Percentiles rank a stretch among this genome's conserved stretches.
Conservation (phyloP, 2,888 invertebrate species). For the Meteorus cinctellus region DNA sequence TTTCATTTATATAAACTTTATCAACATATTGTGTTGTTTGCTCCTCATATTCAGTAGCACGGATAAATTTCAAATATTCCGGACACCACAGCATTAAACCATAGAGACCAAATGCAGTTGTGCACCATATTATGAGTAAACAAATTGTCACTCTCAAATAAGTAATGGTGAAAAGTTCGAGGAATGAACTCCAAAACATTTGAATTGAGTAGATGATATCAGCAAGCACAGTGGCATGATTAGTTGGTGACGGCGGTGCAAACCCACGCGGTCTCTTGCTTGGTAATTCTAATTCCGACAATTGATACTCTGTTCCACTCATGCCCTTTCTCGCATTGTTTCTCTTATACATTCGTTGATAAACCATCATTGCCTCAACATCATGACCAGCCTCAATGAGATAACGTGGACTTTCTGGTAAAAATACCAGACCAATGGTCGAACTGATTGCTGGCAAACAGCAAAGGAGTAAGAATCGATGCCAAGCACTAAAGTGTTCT, state of each 20-base stretch:
- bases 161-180: slow-evolving; percentile 79
- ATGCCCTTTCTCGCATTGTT: slow-evolving; percentile 74
- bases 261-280: slow-evolving; percentile 76
- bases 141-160: slow-evolving; percentile 79
- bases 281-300: slow-evolving; percentile 82
- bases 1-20: slow-evolving; percentile 68
- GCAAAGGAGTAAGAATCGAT: slow-evolving; percentile 81
- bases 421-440: slow-evolving; percentile 81
- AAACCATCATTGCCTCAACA: slow-evolving; percentile 85
- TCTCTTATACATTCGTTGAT: slow-evolving; percentile 79
- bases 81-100: slow-evolving; percentile 78
- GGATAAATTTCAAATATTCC: slow-evolving; percentile 73
- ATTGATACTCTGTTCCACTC: slow-evolving; percentile 75
- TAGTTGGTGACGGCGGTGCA: slow-evolving; percentile 69
- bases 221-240: slow-evolving; percentile 75
- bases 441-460: slow-evolving; percentile 82
- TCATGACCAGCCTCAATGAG: slow-evolving; percentile 84
- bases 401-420: slow-evolving; percentile 83
- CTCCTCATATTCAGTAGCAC: slow-evolving; percentile 71
- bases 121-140: slow-evolving; percentile 77
- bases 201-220: slow-evolving; percentile 74
- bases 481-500: slow-evolving; percentile 88
- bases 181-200: slow-evolving; percentile 81
- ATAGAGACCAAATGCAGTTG: slow-evolving; percentile 76
- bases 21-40: slow-evolving; percentile 65